These are phyloP conservation scores for Nomada ferruginata DNA, from an alignment of 2,888 invertebrate species.

Conservation along the genomic window DNA sequence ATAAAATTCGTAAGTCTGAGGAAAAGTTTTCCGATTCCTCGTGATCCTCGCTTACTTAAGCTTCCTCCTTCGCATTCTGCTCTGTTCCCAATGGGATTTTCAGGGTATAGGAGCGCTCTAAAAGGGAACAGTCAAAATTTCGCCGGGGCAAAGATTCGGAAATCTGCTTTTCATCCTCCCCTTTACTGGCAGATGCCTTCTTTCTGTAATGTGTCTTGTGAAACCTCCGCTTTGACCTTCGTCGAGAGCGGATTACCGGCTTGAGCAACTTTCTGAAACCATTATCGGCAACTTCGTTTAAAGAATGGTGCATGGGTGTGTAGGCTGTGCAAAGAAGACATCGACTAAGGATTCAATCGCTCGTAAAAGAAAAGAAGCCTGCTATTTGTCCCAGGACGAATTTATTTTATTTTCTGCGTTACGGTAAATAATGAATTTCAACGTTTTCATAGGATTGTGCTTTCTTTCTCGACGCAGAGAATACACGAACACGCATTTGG, in stretches of 20 bases:
- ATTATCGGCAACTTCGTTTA: conserved; percentile 60
- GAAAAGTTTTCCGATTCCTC: conserved; percentile 27
- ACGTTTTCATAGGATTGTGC: no score
- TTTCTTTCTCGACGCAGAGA: no score
- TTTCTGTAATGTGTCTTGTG: conserved; percentile 14
- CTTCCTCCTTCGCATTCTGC: conserved; percentile 3
- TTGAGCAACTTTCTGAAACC: conserved; percentile 58
- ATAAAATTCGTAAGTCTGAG: background rate
- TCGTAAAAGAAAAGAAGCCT: no score
- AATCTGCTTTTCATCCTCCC: conserved; percentile 35
- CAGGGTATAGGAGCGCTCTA: conserved; percentile 32
- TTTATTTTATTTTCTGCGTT: no score
- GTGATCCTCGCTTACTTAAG: conserved; percentile 34
- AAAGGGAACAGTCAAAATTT: conserved; percentile 51
- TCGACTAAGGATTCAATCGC: background rate
- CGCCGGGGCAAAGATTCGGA: conserved; percentile 38
- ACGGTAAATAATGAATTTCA: no score
- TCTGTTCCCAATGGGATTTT: conserved; percentile 49
- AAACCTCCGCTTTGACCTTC: conserved; percentile 54
- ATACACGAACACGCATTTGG: no score
- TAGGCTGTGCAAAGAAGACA: background rate
- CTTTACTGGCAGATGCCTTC: conserved; percentile 19
- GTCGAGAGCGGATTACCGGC: conserved; percentile 56
- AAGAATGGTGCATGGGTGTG: conserved; percentile 3
- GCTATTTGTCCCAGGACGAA: no score